A percentile compares a stretch with the other conserved stretches of the same genome.
phyloP scores from a whole-genome alignment of 2,797 vertebrate genomes.

The Echiichthys vipera region DNA sequence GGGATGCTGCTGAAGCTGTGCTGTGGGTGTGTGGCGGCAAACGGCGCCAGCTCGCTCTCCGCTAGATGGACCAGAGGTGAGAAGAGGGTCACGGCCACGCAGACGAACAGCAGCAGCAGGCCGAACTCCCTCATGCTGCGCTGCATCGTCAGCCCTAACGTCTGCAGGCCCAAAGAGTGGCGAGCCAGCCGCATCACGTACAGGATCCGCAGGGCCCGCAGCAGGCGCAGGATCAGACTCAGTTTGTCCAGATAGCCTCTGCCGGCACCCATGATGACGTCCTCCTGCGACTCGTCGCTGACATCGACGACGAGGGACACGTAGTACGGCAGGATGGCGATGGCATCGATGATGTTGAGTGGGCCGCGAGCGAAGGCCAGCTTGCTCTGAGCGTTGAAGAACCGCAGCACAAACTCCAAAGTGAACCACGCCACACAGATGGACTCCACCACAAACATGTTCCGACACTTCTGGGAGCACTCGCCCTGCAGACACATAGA shows the following conservation, averaged over 20 bases:
- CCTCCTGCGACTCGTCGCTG: slow-evolving; percentile 82
- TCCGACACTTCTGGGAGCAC: slow-evolving; percentile 93
- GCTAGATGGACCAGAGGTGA: slow-evolving; percentile 93
- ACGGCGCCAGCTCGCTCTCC: slow-evolving; percentile 91
- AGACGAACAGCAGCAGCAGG: slow-evolving; percentile 93
- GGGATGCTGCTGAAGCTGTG: slow-evolving; percentile 95
- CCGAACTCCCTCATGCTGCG: slow-evolving; percentile 92
- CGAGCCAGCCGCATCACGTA: slow-evolving; percentile 97
- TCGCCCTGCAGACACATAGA: slow-evolving; percentile 84
- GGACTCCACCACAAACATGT: slow-evolving; percentile 95
- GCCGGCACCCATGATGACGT: slow-evolving; percentile 73
- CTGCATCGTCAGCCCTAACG: slow-evolving; percentile 91
- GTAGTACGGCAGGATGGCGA: slow-evolving; percentile 97
- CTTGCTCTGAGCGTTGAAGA: slow-evolving; percentile 92
- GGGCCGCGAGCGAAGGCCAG: slow-evolving; percentile 92
- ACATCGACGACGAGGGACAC: slow-evolving; percentile 90
- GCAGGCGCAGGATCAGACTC: slow-evolving; percentile 90
- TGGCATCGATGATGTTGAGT: slow-evolving; percentile 93
- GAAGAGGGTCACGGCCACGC: slow-evolving; percentile 92
- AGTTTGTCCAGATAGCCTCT: slow-evolving; percentile 93
- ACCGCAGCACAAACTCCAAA: slow-evolving; percentile 89
- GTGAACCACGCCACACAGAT: slow-evolving; percentile 97
- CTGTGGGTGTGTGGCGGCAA: slow-evolving; percentile 85
- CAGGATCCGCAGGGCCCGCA: slow-evolving; percentile 93
- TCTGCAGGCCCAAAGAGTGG: slow-evolving; percentile 95